phyloP scores from a whole-genome alignment of 2,797 vertebrate species.

The Hoplostethus atlanticus region DNA sequence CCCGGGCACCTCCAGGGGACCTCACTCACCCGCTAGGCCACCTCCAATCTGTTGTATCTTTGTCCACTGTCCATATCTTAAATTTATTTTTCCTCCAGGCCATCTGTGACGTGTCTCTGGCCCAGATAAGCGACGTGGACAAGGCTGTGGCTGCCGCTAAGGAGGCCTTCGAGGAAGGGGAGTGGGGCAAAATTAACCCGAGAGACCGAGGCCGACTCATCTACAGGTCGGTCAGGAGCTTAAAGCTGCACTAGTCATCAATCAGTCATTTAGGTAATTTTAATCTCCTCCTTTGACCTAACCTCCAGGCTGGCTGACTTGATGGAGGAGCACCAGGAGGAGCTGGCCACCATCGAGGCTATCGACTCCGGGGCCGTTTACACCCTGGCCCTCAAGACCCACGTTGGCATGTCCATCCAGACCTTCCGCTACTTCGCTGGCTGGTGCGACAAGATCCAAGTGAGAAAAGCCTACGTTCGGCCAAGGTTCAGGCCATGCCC shows the following conservation, averaged over 20 bases:
- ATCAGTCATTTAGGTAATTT: too few species aligned
- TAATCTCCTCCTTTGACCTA: background rate
- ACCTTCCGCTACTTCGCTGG: conserved; percentile 93
- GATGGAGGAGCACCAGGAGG: conserved; percentile 92
- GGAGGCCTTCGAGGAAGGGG: conserved; percentile 89
- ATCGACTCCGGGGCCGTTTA: conserved; percentile 92
- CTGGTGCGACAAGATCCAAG: conserved; percentile 96
- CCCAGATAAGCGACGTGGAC: conserved; percentile 88
- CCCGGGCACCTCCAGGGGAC: too few species aligned
- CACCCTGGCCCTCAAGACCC: conserved; percentile 92
- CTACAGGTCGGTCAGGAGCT: conserved; percentile 82
- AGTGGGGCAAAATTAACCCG: conserved; percentile 91
- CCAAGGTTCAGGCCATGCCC: too few species aligned
- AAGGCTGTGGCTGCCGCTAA: conserved; percentile 89
- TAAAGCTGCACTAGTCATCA: background rate
- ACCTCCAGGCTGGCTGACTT: conserved; percentile 87
- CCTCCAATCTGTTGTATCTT: too few species aligned
- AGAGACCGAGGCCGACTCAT: conserved; percentile 89
- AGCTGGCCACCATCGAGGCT: conserved; percentile 91
- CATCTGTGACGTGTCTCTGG: conserved; percentile 90
- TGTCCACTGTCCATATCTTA: too few species aligned
- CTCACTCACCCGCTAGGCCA: too few species aligned
- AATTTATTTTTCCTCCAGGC: conserved; percentile 71
- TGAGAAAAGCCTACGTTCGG: conserved; percentile 47
- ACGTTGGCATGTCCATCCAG: conserved; percentile 93